Base-by-base conservation (phyloP, 1,140 invertebrate species). In the Drosophila biarmipes region DNA sequence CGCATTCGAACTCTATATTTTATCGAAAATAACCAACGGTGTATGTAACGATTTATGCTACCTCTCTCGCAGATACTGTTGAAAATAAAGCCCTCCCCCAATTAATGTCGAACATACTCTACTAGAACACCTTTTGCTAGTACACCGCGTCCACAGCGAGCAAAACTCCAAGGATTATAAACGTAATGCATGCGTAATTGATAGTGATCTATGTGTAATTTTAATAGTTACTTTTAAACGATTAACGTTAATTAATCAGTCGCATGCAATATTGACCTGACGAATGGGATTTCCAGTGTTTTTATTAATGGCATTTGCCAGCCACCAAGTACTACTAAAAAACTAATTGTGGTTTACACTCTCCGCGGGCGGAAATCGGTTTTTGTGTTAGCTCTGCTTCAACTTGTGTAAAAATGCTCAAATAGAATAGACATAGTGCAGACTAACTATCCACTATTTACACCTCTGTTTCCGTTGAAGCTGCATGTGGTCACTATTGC, bases 41-140 rank as follows among this genome's bases (percentile, higher is more conserved):
- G 58, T 74, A 64, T 68, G 58, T 86, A 79, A 82, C 66, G 62
- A 78, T 89, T 86, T 76, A 78, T 67, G 62, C 82, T 87, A 87
- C 82, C 82, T 87, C 82, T 72, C 75, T 72, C 75, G 76, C 78
- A 82, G 74, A 81, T 73, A 64, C 78, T 78, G 78, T 78, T 46
- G 46, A 79, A 69, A 56, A 54, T 24, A 48, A 53, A 17, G 4
- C 6, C 19, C 12, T 35, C 42, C 12, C 42, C 42, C 42, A 31
- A 64, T 48, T 31, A 19, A 45, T 14, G 31, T 12, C 17, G 55
- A 46, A 49, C 54, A 64, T 54, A 31, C 35, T 46, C 54, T 34
- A 68, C 45, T 29, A 49, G 67, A 10, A 24, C 24, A 24, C 24
- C 19, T 58, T 31, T 17, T 29, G 43, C 27, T 21, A 62, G 8